Conservation (phyloP, 1,140 invertebrate genomes). For the Rhyacophila brunnea region DNA sequence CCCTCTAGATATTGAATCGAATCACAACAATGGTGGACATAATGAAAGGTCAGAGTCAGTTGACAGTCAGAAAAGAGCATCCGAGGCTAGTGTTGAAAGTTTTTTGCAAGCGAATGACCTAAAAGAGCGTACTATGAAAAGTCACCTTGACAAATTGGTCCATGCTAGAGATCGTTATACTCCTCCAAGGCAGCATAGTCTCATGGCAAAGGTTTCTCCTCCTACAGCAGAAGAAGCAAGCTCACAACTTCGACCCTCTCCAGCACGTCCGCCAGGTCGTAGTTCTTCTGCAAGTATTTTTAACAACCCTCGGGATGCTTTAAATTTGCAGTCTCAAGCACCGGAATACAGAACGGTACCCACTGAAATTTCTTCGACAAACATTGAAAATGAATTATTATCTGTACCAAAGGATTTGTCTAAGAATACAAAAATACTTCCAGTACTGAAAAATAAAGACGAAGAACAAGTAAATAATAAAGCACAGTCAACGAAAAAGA, state of each 20-base stretch:
- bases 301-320: constrained; percentile 44
- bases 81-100: constrained; percentile 9
- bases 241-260: constrained; percentile 62
- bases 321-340: constrained; percentile 26
- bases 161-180: constrained; percentile 40
- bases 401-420: constrained; percentile 48
- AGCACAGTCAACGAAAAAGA: not conserved
- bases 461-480: constrained; percentile 14
- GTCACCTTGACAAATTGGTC: constrained; percentile 25
- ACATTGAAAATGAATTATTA: constrained; percentile 41
- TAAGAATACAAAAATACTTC: constrained; percentile 36
- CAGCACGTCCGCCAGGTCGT: constrained; percentile 55
- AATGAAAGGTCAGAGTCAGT: constrained; percentile 20
- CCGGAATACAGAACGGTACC: constrained; percentile 24
- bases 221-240: constrained; percentile 64
- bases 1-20: constrained; percentile 21
- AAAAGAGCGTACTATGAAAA: constrained; percentile 24
- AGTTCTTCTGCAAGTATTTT: constrained; percentile 44
- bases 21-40: constrained; percentile 19
- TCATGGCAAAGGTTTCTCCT: constrained; percentile 59
- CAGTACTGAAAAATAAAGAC: constrained; percentile 5
- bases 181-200: constrained; percentile 47
- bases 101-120: constrained; percentile 13
- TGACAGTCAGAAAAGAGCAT: constrained; percentile 20
- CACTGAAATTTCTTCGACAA: constrained; percentile 32